Evolutionary conservation across 2,888 invertebrate genomes (phyloP).

Genomic region (Tenthredo distinguenda): DNA sequence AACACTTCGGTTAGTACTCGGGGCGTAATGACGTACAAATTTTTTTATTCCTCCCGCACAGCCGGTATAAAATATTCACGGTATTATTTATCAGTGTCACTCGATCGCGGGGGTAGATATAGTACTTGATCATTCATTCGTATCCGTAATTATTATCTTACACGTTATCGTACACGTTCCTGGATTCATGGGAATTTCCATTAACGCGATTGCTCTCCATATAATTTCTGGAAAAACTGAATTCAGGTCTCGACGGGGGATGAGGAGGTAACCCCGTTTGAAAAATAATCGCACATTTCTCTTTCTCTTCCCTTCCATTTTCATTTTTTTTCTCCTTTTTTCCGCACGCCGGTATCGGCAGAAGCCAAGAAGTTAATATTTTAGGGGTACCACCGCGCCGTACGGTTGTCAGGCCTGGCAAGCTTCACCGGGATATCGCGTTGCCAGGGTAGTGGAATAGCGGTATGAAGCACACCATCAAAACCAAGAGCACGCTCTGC

Average conservation of each 20-base stretch:
- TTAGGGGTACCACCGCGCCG: slow-evolving; percentile 29
- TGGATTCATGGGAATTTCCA: neutral
- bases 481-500: slow-evolving; percentile 42
- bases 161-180: neutral
- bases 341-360: neutral
- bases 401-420: slow-evolving; percentile 42
- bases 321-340: neutral
- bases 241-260: neutral
- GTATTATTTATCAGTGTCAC: neutral
- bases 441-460: slow-evolving; percentile 35
- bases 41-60: neutral
- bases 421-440: slow-evolving; percentile 28
- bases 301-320: neutral
- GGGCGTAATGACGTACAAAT: neutral
- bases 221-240: neutral
- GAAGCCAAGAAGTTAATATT: slow-evolving; percentile 44
- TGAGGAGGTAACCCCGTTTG: neutral
- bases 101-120: neutral
- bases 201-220: neutral
- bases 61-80: neutral
- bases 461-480: slow-evolving; percentile 49
- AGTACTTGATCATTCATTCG: neutral
- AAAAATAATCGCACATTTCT: neutral
- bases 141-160: neutral
- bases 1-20: neutral